These are phyloP conservation scores for Poecilus cupreus DNA, from an alignment of 2,888 invertebrate species.

Conservation along the genomic window DNA sequence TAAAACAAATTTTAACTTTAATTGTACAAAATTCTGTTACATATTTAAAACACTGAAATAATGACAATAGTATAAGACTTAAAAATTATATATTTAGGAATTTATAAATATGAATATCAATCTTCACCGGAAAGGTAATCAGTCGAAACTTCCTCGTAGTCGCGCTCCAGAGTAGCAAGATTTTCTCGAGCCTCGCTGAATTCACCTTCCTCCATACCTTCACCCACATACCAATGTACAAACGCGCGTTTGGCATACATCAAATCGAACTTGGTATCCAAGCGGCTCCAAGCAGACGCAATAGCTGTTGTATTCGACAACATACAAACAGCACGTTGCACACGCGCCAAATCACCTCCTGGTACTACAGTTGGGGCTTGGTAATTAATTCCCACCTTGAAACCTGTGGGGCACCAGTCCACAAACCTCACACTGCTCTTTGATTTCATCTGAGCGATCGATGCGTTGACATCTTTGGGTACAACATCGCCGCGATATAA, in stretches of 20 bases:
- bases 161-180: constrained; percentile 82
- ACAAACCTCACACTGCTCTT: constrained; percentile 89
- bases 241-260: constrained; percentile 96
- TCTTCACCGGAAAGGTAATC: constrained; percentile 73
- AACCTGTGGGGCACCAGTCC: constrained; percentile 97
- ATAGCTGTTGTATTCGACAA: constrained; percentile 93
- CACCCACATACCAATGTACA: constrained; percentile 90
- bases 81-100: neutral
- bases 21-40: neutral
- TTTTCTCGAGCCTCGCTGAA: constrained; percentile 89
- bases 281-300: constrained; percentile 90
- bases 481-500: constrained; percentile 93
- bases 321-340: constrained; percentile 93
- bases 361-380: constrained; percentile 86
- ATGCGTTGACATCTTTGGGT: constrained; percentile 90
- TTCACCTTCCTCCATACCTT: constrained; percentile 90
- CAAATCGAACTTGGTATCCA: constrained; percentile 95
- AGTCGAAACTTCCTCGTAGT: constrained; percentile 84
- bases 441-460: constrained; percentile 86
- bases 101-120: constrained; percentile 32
- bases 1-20: neutral
- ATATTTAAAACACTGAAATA: constrained; percentile 32
- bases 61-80: neutral
- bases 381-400: constrained; percentile 81
- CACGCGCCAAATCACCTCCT: constrained; percentile 86